Evolutionary conservation across 2,113 vertebrate genomes (phyloP), one percentile per base, ranked within the genome.

Genomic region (Atherinomorus stipes): DNA sequence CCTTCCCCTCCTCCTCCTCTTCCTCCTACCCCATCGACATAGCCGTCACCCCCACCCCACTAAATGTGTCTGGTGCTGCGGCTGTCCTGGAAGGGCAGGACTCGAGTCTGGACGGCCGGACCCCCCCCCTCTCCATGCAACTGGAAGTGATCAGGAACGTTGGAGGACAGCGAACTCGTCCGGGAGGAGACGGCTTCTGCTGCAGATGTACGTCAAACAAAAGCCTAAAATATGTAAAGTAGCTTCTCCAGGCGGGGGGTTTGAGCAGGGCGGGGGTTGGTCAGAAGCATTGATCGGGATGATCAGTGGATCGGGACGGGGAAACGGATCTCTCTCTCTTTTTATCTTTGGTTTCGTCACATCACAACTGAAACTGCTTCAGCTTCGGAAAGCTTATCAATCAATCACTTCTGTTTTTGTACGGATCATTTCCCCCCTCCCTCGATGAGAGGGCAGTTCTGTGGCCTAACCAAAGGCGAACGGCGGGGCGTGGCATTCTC

Each of bases 161-260:
- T 62, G 11, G 81, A 49, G 93, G 93, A 93, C 89, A 56, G 91
- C 87, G 11, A 89, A 91, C 85, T 83, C 81, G 82, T 92, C 93
- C 90, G 71, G 37, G 53, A 53, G 22, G 37, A 15, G 42, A 38
- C 40, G 25, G 61, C 64, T 74, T 65, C 80, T 71, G 78, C 70
- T 56, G 25, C 75, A 45, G 58, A 61, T 49, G 40, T 74, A 84
- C 71, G 44, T 70, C 71, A 75, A 81, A 76, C 53, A 61, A 81
- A 88, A 80, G 50, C 34, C 40, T 60, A 67, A 79, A 81, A 85
- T 81, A 52, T 86, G 71, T 60, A 71, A 34, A 60, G 40, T 80
- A 28, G 42, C 73, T 76, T 47, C 52, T 71, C 64, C 37, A 1
- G 38, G 26, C 13, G 34, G 18, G 58, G 49, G 11, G 54, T 12